Percentiles rank a stretch among this genome's conserved stretches.
Conservation (phyloP, 2,888 invertebrate genomes). For the Drosophila meridionalis region DNA sequence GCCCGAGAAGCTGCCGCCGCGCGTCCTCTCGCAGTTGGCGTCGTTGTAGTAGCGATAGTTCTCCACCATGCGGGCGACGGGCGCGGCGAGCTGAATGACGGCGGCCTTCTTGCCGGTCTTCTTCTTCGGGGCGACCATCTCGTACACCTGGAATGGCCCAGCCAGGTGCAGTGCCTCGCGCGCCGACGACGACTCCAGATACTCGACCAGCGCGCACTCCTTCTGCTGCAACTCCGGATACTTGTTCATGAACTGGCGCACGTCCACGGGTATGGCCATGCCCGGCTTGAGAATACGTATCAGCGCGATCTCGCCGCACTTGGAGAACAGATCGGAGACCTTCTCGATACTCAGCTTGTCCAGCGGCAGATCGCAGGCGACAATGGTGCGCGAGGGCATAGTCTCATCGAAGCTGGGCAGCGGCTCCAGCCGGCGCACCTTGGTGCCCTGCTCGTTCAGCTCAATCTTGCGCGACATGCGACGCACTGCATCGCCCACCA, state of each 20-base stretch:
- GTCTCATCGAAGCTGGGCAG: slow-evolving; percentile 96
- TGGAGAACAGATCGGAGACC: slow-evolving; percentile 95
- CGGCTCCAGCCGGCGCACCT: slow-evolving; percentile 93
- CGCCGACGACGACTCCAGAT: slow-evolving; percentile 94
- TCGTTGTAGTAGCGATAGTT: slow-evolving; percentile 87
- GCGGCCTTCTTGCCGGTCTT: slow-evolving; percentile 89
- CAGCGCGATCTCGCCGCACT: slow-evolving; percentile 95
- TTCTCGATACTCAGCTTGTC: slow-evolving; percentile 94
- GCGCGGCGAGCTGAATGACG: slow-evolving; percentile 81
- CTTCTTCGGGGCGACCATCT: slow-evolving; percentile 92
- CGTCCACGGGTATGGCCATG: slow-evolving; percentile 95
- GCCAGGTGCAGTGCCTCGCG: slow-evolving; percentile 90
- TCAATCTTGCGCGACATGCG: slow-evolving; percentile 92
- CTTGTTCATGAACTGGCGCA: slow-evolving; percentile 95
- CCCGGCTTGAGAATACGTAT: slow-evolving; percentile 95
- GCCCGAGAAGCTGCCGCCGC: slow-evolving; percentile 85
- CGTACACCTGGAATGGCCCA: slow-evolving; percentile 89
- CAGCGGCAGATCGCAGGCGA: slow-evolving; percentile 93
- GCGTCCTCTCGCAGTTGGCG: slow-evolving; percentile 83
- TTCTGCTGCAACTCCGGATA: slow-evolving; percentile 94
- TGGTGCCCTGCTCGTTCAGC: slow-evolving; percentile 96
- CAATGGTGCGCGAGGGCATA: slow-evolving; percentile 95
- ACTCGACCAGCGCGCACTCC: slow-evolving; percentile 96
- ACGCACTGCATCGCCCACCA: slow-evolving; percentile 94
- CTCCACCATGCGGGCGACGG: slow-evolving; percentile 87